Evolutionary conservation across 1,140 invertebrate species (phyloP), one percentile per base, ranked within the genome.

Genomic region (Cyrtorhinus lividipennis): DNA sequence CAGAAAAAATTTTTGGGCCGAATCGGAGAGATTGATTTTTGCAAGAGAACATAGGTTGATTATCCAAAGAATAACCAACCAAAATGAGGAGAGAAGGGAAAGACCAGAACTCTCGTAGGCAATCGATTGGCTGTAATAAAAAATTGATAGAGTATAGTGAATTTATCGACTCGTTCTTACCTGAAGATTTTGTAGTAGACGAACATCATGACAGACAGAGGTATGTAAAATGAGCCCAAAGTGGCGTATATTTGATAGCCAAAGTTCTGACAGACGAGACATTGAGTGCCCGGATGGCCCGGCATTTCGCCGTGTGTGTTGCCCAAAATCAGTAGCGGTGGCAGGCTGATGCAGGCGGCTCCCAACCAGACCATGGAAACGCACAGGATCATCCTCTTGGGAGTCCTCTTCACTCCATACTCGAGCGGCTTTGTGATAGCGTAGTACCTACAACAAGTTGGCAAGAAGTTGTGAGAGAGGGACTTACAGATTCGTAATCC

Each of bases 391-490:
- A 93, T 92, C 53, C 90, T 80, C 56, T 81, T 79, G 0, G 88
- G 88, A 1, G 90, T 92, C 61, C 90, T 80, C 71, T 90, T 90
- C 2, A 90, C 87, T 8, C 88, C 88, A 72, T 94, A 92, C 69
- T 92, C 87, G 62, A 95, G 74, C 8, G 90, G 90, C 70, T 91
- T 90, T 8, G 90, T 93, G 57, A 95, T 95, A 22, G 92, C 90
- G 72, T 88, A 88, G 73, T 92, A 94, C 13, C 87, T 78, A 56
- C 30, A n/a, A n/a, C n/a, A n/a, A n/a, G n/a, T n/a, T n/a, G n/a
- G n/a, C n/a, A n/a, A n/a, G n/a, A n/a, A n/a, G n/a, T n/a, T 1
- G 10, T 2, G 1, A 48, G 10, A n/a, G 38, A n/a, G n/a, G n/a
- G n/a, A n/a, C n/a, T n/a, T n/a, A n/a, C n/a, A n/a, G n/a, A n/a